These are phyloP conservation scores for Heliconius himera DNA, from an alignment of 1,140 invertebrate species.

Conservation along the genomic window DNA sequence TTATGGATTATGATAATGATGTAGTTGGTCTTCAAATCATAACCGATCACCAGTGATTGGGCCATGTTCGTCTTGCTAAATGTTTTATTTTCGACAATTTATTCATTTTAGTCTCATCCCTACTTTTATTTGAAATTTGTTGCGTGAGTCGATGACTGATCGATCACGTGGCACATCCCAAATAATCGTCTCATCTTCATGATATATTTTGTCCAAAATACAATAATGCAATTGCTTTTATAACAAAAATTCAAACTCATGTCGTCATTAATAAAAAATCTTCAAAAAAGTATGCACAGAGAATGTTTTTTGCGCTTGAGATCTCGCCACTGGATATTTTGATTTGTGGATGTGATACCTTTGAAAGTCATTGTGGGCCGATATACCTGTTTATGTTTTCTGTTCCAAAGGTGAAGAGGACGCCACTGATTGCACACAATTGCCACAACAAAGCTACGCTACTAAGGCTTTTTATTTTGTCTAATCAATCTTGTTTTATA, in stretches of 20 bases:
- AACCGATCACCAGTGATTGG: constrained; percentile 54
- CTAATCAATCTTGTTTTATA: background rate
- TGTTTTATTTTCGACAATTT: constrained; percentile 35
- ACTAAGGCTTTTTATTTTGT: constrained; percentile 33
- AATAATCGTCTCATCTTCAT: constrained; percentile 11
- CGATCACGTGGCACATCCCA: constrained; percentile 49
- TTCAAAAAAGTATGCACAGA: background rate
- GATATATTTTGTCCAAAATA: background rate
- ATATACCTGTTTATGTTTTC: constrained; percentile 49
- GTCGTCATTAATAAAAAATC: background rate
- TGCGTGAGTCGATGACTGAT: constrained; percentile 50
- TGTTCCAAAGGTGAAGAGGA: constrained; percentile 47
- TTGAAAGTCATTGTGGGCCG: constrained; percentile 31
- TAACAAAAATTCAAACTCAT: background rate
- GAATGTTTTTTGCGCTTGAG: constrained; percentile 10
- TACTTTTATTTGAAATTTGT: constrained; percentile 19
- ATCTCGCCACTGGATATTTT: constrained; percentile 36
- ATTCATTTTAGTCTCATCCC: constrained; percentile 21
- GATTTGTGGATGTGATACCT: constrained; percentile 36
- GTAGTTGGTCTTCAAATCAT: constrained; percentile 43
- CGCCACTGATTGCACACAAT: constrained; percentile 24
- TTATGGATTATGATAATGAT: constrained; percentile 28
- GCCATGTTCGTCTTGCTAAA: constrained; percentile 36
- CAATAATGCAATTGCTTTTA: background rate
- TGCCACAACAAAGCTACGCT: constrained; percentile 30